Evolutionary conservation across 2,113 vertebrate species (phyloP), one percentile per base, ranked within the genome.

Genomic region (Ursus arctos): DNA sequence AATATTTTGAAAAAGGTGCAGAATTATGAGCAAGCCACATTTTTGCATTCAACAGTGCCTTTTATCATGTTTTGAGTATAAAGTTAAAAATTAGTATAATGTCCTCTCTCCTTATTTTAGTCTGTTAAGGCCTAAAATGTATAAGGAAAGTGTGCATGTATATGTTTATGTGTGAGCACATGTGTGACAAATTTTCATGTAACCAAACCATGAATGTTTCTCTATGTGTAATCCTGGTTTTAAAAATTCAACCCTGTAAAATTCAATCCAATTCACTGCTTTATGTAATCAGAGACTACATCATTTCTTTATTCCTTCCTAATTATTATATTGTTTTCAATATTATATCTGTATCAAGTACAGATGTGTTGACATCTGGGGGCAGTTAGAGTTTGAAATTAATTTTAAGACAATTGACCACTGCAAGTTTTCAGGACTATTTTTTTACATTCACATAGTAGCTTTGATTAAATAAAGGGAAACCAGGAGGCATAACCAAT

Each of bases 381-480:
- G 51, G 1, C 22, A 91, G 31, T 33, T 69, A 49, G 40, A 92
- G 76, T 93, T 80, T 76, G 40, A 87, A 65, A 69, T 96, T 90
- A 90, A 69, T 79, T 88, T 91, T 94, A 95, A 90, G 18, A 36
- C 31, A 89, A 95, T 84, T 83, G 82, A 92, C 92, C 10, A 40
- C 63, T 26, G 13, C 3, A 86, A 74, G 9, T 79, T 89, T 91
- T 96, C n/a, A 81, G 83, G 77, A 82, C 71, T 94, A 3, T 77
- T 92, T 95, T 97, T 67, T 53, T 72, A 36, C 22, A 86, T 87
- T 71, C 72, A 92, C n/a, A 31, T 59, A 86, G 51, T 53, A 94
- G 61, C 67, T 16, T 87, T 95, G 67, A 88, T 92, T 97, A 96
- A 89, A 92, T 93, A 87, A 97, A 86, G 90, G 33, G 57, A 95